Evolutionary conservation across 1,140 invertebrate genomes (phyloP), one percentile per base, ranked within the genome.

Genomic region (Eumaeus atala): DNA sequence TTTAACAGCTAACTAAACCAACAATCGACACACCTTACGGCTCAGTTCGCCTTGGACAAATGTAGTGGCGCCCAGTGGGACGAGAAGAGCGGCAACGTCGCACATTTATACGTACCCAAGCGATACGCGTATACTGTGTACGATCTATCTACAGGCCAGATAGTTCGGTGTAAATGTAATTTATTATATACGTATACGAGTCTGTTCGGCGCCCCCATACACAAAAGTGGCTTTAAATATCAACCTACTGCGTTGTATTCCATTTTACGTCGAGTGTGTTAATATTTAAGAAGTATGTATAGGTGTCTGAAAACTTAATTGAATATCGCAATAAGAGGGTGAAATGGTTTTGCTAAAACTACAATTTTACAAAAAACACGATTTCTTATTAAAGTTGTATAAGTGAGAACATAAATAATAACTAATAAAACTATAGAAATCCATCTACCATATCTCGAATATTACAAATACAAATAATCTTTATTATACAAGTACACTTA

Each of bases 61-160:
- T 67, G 67, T 68, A 77, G 64, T 77, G 74, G 68, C 69, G 68
- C 66, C 62, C 60, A 64, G 66, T 62, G 57, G 66, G 60, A 59
- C 58, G 63, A 63, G 74, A 74, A 67, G 67, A 59, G 67, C 67
- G 79, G 79, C 79, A 83, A 83, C 79, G 77, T 67, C 74, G 79
- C 79, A 59, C 71, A 66, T 74, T 73, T 73, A 72, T 74, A 69
- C 66, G 54, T 68, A 66, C 64, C 64, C 21, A 21, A 44, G 17
- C 58, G 60, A 44, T 51, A 44, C 61, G 59, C 58, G 14, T 44
- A 17, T 16, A 42, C 16, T 42, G 16, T 16, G 16, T 12, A 42
- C 12, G n/a, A n/a, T n/a, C 40, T 42, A 42, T 42, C 40, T 44
- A 44, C 14, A 44, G 17, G 40, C 40, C 40, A 16, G 17, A 44